Percentiles rank a stretch among this genome's conserved stretches.
Conservation (phyloP, 2,888 invertebrate species). For the Pristionchus arcanus region DNA sequence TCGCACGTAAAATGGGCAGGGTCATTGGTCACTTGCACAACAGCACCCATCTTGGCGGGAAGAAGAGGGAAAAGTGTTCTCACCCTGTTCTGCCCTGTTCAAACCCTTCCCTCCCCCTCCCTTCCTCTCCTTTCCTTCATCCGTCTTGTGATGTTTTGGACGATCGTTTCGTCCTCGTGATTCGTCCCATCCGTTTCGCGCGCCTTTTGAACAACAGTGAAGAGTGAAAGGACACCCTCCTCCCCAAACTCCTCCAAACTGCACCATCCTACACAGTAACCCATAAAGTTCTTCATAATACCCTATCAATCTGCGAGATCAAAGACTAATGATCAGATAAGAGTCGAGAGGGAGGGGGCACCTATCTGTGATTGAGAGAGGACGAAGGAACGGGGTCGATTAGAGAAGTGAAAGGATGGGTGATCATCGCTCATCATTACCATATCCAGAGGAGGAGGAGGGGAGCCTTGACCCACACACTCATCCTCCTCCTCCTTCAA, state of each 20-base stretch:
- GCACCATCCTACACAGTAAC: background rate
- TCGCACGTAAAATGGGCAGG: background rate
- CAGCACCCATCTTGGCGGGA: background rate
- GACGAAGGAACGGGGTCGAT: background rate
- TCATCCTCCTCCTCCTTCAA: background rate
- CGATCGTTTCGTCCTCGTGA: constrained; percentile 26
- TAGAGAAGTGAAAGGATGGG: background rate
- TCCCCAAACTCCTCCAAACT: background rate
- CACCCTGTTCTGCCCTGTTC: background rate
- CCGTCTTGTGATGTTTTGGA: constrained; percentile 31
- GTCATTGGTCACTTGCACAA: background rate
- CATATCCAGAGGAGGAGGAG: background rate
- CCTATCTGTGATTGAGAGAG: background rate
- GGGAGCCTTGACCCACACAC: constrained; percentile 25
- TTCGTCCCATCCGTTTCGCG: constrained; percentile 26
- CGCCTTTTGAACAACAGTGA: constrained; percentile 23
- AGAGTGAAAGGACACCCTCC: background rate
- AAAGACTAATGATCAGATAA: constrained; percentile 1
- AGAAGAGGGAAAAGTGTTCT: background rate
- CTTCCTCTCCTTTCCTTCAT: background rate
- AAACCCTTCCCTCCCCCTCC: background rate
- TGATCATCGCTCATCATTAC: constrained; percentile 38
- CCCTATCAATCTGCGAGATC: background rate
- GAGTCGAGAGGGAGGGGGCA: background rate
- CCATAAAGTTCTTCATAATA: background rate